Base-by-base conservation (phyloP, 2,113 vertebrate genomes). In the Oryzias curvinotus region DNA sequence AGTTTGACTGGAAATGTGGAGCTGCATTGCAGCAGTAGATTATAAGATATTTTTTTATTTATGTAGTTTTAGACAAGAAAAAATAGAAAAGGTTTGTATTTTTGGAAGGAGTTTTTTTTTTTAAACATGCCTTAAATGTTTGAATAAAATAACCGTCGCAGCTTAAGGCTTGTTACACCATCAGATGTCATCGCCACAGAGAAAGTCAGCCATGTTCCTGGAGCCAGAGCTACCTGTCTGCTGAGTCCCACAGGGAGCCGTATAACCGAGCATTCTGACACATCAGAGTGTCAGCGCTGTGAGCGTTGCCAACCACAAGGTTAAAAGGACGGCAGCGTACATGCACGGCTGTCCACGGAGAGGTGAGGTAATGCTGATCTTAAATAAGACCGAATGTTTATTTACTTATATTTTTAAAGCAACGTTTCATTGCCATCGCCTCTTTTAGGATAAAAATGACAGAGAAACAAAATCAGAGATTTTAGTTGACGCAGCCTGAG, bases 291-390 rank as follows among this genome's bases (percentile, higher is more conserved):
- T 85, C 82, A 78, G 77, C 0, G 75, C 86, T 74, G 65, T 26
- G n/a, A 83, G 85, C 75, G 5, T 56, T 52, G 74, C 80, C 78
- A 73, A 62, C 26, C 54, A 45, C 77, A 80, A 88, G 85, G 87
- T 86, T 81, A 85, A 82, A 76, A 76, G 75, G 75, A 80, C 81
- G 23, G 43, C 65, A 69, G 72, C 78, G 80, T 78, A 74, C 61
- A 21, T 63, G 63, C 30, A 42, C 10, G 36, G 64, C 75, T 74
- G 59, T 78, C 81, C 67, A 49, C 65, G 19, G 51, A 68, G 71
- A 66, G 73, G 74, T 74, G 71, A 79, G 79, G 54, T 81, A 72
- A 86, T 66, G 61, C 69, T 69, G 73, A 84, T 78, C 21, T 65
- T 76, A 73, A 80, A 64, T 17, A 57, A 56, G 57, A 26, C 52